Base-by-base conservation (phyloP, 2,113 vertebrate species). In the Sylvia atricapilla region DNA sequence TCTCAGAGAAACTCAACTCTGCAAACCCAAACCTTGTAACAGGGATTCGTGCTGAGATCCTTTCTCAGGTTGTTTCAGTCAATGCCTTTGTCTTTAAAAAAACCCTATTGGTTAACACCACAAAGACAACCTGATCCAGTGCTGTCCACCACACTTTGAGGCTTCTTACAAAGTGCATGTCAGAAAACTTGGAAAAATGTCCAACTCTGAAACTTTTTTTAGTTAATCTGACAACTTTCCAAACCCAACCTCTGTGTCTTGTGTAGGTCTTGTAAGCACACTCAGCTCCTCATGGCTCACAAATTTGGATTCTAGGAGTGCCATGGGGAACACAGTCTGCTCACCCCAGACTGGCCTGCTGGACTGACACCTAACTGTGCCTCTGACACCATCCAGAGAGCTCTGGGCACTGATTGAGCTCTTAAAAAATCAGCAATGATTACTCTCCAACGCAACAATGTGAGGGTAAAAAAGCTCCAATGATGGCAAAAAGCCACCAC, bases 31-130 rank as follows among this genome's bases (percentile, higher is more conserved):
- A 89, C 66, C 70, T 44, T 18, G 0, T 19, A 82, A 24, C 41
- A 66, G 30, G 77, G 89, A 87, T 84, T 91, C 24, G 0, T 39
- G 89, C 77, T 91, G 66, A 49, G 91, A 79, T 87, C 56, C 89
- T 44, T 93, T 86, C 81, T 89, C 72, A 68, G 77, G 83, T 60
- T 93, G 75, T 93, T 90, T 96, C 83, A 82, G 88, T 75, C 90
- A 68, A 25, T 43, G 59, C 31, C 39, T 94, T 81, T 94, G 82
- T 78, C 80, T 87, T 50, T 50, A 83, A 64, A 84, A 89, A 91
- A 76, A 53, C n/a, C 62, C 49, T n/a, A 18, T 44, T 75, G 80
- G 53, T 72, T 89, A 88, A 81, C 24, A 77, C 28, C 77, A 88
- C 56, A 87, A 72, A 93, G 80, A 84, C 4, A 31, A 84, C 66